Conservation (phyloP, 2,113 vertebrate genomes). For the Galeopterus variegatus region DNA sequence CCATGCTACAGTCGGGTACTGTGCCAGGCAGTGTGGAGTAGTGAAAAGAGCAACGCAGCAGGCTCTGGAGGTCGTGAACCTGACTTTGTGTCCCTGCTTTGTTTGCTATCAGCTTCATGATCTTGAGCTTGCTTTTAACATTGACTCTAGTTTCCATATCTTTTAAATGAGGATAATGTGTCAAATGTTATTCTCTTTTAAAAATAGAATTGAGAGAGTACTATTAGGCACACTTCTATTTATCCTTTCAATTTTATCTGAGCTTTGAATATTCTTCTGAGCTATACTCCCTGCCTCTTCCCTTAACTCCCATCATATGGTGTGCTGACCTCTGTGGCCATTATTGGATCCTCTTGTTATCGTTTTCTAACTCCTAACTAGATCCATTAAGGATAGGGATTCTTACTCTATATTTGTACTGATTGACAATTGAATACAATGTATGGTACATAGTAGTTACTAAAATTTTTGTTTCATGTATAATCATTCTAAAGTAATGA, state of each 20-base stretch:
- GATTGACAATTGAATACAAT: neutral
- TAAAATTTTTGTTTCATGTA: neutral
- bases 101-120: neutral
- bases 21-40: neutral
- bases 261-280: neutral
- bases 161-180: neutral
- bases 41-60: neutral
- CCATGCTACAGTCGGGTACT: rapidly evolving
- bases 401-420: neutral
- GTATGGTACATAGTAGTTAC: neutral
- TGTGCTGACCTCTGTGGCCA: neutral
- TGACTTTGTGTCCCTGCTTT: neutral
- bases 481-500: neutral
- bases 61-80: neutral
- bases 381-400: neutral
- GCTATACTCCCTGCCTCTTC: neutral
- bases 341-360: neutral
- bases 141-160: neutral
- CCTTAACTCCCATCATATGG: too few species aligned
- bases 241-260: neutral
- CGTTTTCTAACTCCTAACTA: neutral
- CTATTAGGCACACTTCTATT: neutral
- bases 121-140: neutral
- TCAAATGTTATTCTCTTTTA: neutral
- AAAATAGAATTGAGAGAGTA: neutral